Base-by-base conservation (phyloP, 2,888 invertebrate genomes). In the Minunthozetes semirufus region DNA sequence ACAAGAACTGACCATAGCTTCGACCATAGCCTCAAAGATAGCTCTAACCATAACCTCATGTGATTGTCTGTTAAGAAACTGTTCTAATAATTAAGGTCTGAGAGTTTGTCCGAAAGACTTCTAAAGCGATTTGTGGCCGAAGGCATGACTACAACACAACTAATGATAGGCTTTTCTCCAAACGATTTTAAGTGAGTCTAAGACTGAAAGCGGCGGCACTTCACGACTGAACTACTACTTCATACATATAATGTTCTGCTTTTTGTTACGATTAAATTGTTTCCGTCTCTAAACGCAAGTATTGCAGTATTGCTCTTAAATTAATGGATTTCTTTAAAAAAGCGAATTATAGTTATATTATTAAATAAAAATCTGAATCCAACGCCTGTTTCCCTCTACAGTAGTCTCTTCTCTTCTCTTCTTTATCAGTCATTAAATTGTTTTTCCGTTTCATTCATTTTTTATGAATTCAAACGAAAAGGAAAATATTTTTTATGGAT, bases 111-210 rank as follows among this genome's bases (percentile, higher is more conserved):
- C 29, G 17, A 59, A 61, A 61, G 15, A 61, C 22, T 19, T 42
- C 68, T 42, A 42, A 68, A 68, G 42, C 22, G 68, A 42, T 68
- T 68, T 68, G 68, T 42, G 38, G 68, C 68, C 68, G 22, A 22
- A 68, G 68, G 68, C 68, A 42, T 38, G n/a, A 42, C 68, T 42
- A 38, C 68, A 22, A 19, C 38, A 38, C 13, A 29, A n/a, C 25
- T 63, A 63, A 63, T 63, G 33, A 63, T 63, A 63, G 63, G 33
- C 27, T 63, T 42, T 42, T 33, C 56, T 56, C 56, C 42, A 68
- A 68, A 22, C 17, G 38, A 38, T 19, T 22, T 38, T 42, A 15
- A 61, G 25, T 61, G n/a, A 61, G 6, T 17, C 25, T 15, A 4
- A n/a, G 13, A 33, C 33, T 33, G 33, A 33, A 56, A 11, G n/a